A percentile compares a stretch with the other conserved stretches of the same genome.
Conservation (phyloP, 2,797 vertebrate species). For the Periparus ater region DNA sequence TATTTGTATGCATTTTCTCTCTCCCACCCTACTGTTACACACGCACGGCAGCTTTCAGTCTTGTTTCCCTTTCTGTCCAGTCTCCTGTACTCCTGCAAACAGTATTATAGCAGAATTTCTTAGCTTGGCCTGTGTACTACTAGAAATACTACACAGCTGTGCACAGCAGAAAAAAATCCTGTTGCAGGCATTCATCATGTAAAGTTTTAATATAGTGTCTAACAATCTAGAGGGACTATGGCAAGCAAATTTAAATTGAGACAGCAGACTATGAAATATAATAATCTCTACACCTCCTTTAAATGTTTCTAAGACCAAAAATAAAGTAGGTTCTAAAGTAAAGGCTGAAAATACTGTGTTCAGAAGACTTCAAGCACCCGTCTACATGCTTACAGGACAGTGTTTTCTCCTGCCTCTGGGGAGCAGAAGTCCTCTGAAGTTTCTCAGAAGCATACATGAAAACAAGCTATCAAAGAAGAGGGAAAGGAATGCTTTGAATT, state of each 20-base stretch:
- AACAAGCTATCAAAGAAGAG: background rate
- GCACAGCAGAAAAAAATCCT: background rate
- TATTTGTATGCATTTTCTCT: background rate
- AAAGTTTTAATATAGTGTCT: background rate
- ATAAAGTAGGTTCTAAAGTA: background rate
- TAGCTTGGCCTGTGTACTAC: background rate
- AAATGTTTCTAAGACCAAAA: background rate
- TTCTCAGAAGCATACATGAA: background rate
- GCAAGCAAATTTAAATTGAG: background rate
- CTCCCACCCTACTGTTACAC: background rate
- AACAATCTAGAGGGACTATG: background rate
- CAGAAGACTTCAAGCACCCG: background rate
- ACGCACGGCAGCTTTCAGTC: background rate
- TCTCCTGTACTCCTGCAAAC: background rate
- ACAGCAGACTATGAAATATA: background rate
- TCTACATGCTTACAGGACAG: rapidly evolving
- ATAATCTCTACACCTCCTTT: background rate
- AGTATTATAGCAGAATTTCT: background rate
- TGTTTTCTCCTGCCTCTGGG: background rate
- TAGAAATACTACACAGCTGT: background rate
- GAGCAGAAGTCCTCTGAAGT: background rate
- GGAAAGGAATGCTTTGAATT: background rate
- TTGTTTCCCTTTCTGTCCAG: background rate
- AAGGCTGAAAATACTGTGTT: background rate
- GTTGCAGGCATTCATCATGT: rapidly evolving